Evolutionary conservation across 2,888 invertebrate genomes (phyloP).

Genomic region (Leistus spinibarbis): DNA sequence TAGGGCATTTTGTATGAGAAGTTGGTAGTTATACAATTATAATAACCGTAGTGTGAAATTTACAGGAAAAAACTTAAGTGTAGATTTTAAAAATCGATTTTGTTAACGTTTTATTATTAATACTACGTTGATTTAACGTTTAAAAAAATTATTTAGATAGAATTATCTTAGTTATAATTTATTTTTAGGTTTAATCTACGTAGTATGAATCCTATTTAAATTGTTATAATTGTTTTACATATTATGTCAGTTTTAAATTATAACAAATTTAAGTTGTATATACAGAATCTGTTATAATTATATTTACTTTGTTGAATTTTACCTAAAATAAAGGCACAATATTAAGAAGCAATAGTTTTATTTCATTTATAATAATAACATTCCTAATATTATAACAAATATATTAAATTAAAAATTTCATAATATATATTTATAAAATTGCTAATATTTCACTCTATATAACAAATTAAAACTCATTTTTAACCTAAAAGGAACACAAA

Average conservation of each 20-base stretch:
- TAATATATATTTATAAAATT: background rate
- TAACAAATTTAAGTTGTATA: background rate
- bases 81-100: background rate
- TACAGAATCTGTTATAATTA: background rate
- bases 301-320: background rate
- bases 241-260: background rate
- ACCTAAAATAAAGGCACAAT: background rate
- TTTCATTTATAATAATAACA: background rate
- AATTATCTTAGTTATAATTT: too few species aligned
- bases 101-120: too few species aligned
- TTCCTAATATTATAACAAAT: background rate
- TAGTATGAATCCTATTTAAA: background rate
- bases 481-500: background rate
- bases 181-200: background rate
- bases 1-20: background rate
- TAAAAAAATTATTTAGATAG: too few species aligned
- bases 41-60: background rate
- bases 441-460: background rate
- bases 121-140: too few species aligned
- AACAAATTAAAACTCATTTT: too few species aligned
- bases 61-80: background rate
- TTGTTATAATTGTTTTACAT: too few species aligned
- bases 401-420: background rate
- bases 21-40: background rate
- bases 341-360: background rate